Conservation (phyloP, 2,888 invertebrate species). For the Mythimna lalbum region DNA sequence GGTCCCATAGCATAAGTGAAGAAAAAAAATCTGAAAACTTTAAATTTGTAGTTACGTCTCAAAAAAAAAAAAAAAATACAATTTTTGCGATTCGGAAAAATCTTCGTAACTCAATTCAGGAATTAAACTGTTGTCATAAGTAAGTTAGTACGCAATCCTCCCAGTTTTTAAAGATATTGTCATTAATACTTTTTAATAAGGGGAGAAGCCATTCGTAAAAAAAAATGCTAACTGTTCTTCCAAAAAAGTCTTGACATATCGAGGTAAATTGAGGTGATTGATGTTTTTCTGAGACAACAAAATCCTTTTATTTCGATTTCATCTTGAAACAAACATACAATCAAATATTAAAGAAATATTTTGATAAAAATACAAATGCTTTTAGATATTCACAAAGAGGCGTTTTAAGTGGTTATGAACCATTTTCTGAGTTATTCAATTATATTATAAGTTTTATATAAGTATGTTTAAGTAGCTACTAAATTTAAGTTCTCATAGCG, state of each 20-base stretch:
- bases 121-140: no score
- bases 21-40: no score
- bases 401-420: constrained; percentile 2
- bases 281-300: neutral
- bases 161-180: no score
- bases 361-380: constrained; percentile 7
- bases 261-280: neutral
- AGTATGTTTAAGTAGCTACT: constrained; percentile 4
- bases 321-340: neutral
- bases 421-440: constrained; percentile 1
- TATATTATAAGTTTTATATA: constrained; percentile 8
- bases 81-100: no score
- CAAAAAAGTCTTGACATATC: neutral
- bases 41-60: no score
- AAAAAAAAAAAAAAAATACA: no score
- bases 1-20: no score
- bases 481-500: neutral
- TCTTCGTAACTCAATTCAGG: no score
- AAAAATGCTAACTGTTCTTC: no score
- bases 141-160: no score
- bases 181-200: no score
- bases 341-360: neutral
- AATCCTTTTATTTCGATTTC: neutral
- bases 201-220: no score
- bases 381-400: neutral